These are phyloP conservation scores for Salticus scenicus DNA, from an alignment of 2,888 invertebrate genomes.

Conservation along the genomic window DNA sequence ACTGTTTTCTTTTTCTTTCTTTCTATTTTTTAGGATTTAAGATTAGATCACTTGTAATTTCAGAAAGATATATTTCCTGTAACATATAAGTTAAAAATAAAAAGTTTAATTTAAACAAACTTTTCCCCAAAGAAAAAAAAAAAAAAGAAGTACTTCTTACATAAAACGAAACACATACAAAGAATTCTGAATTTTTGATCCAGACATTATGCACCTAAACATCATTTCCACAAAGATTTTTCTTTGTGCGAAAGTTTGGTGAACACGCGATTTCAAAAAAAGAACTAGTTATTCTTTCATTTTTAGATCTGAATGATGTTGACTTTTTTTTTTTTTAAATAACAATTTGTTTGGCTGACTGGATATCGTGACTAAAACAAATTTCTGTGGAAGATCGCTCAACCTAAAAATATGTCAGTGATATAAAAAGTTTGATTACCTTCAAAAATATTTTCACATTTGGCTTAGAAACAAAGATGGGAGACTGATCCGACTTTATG, in stretches of 20 bases:
- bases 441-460: neutral
- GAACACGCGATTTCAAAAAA: neutral
- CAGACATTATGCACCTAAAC: too few relatives aligned
- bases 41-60: too few relatives aligned
- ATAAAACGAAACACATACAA: too few relatives aligned
- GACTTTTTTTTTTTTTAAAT: neutral
- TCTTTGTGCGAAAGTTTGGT: neutral
- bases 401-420: constrained; percentile 40
- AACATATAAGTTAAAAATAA: too few relatives aligned
- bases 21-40: too few relatives aligned
- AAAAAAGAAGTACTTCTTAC: too few relatives aligned
- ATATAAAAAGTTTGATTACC: constrained; percentile 32
- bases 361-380: constrained; percentile 29
- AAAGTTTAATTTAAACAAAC: too few relatives aligned
- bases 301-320: neutral
- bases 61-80: too few relatives aligned
- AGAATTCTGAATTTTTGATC: too few relatives aligned
- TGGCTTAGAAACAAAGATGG: neutral
- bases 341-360: neutral
- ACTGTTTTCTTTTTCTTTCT: too few relatives aligned
- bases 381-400: constrained; percentile 33
- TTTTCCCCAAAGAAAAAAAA: too few relatives aligned
- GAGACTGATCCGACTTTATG: neutral
- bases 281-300: neutral
- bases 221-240: too few relatives aligned